A percentile compares a stretch with the other conserved stretches of the same genome.
Evolutionary conservation across 2,797 vertebrate genomes (phyloP).

Genomic region (Erpetoichthys calabaricus): DNA sequence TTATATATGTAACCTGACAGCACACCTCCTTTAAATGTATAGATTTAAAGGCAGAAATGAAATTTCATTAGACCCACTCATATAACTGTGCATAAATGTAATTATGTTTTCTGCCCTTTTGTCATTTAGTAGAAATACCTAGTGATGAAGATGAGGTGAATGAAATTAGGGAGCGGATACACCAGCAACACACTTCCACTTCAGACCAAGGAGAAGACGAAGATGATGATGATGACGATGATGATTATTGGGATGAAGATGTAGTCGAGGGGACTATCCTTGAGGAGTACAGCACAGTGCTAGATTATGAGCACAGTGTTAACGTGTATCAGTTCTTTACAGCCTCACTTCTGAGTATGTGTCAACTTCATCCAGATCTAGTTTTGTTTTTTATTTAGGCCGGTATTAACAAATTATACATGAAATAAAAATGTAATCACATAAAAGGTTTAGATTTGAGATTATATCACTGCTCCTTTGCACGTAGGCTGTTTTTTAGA

Average conservation of each 20-base stretch:
- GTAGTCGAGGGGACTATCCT: constrained; percentile 79
- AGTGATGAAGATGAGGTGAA: constrained; percentile 84
- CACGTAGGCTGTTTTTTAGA: no score
- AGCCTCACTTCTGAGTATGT: constrained; percentile 70
- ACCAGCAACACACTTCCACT: constrained; percentile 35
- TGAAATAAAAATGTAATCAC: no score
- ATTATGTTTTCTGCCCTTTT: neutral
- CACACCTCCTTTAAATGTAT: no score
- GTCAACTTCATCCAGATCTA: neutral
- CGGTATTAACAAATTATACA: neutral
- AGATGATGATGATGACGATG: constrained; percentile 64
- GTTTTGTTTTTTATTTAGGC: neutral
- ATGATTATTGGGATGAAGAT: constrained; percentile 87
- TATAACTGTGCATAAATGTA: no score
- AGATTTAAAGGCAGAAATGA: no score
- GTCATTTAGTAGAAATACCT: constrained; percentile 72
- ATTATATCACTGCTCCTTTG: no score
- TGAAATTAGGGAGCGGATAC: constrained; percentile 46
- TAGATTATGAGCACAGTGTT: constrained; percentile 81
- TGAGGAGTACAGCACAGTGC: constrained; percentile 82
- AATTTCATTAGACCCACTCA: no score
- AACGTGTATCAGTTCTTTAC: constrained; percentile 93
- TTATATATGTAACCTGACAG: no score
- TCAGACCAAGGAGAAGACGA: constrained; percentile 29
- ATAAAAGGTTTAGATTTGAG: no score